Base-by-base conservation (phyloP, 1,140 invertebrate genomes). In the Cydia pomonella region DNA sequence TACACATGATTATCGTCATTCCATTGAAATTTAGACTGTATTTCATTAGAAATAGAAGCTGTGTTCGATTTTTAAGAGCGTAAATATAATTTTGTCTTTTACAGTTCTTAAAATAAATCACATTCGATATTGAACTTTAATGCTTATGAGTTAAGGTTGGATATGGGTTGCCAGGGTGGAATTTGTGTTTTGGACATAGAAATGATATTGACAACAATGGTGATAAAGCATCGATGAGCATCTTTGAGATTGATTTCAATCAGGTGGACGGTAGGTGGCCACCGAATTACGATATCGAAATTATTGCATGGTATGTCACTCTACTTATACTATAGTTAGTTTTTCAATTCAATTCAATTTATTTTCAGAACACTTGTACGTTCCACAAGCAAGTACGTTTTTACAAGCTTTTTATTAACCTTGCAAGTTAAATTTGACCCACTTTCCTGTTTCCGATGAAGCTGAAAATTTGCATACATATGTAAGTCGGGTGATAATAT, bases 231-330 rank as follows among this genome's bases (percentile, higher is more conserved):
- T 89, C 86, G 86, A 89, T 89, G 82, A 81, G 79, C 72, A 73
- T 50, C 64, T 80, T 79, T 53, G 72, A 82, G 84, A 89, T 87
- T 86, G 85, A 87, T 87, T 87, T 87, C 87, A 84, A 89, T 89
- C 87, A 87, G 63, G 73, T 71, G 74, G 83, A 83, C 87, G 77
- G 87, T 87, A 87, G 87, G 87, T 87, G 87, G 87, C 86, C 81
- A 84, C 83, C 81, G 84, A 83, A 82, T 86, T 87, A 86, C 84
- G 84, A 75, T 75, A 38, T 33, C 53, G 7, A 41, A 29, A 12
- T 18, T 2, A 18, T n/a, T 10, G 29, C 0, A 33, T 5, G 13
- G 25, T 9, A 69, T n/a, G 64, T 69, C 21, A 33, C 64, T 69
- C 64, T 69, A 69, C 33, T 69, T 29, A 16, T 33, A n/a, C n/a